These are phyloP conservation scores for Leptopilina clavipes DNA, from an alignment of 1,140 invertebrate genomes.

Conservation along the genomic window DNA sequence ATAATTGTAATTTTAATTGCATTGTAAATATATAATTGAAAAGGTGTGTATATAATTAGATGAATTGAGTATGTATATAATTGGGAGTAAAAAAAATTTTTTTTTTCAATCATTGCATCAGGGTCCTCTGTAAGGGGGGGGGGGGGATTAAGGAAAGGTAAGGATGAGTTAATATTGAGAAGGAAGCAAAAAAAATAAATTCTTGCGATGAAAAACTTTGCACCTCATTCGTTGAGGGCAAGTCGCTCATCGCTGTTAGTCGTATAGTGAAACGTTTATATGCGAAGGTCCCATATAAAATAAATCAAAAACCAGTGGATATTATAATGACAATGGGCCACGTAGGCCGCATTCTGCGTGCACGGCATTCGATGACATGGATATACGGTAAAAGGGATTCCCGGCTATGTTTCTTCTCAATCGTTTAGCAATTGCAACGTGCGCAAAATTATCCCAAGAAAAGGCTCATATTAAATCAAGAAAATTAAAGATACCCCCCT, in stretches of 20 bases:
- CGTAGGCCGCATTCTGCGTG: constrained; percentile 56
- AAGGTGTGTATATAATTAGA: neutral
- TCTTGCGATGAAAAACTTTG: constrained; percentile 11
- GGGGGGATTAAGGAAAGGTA: neutral
- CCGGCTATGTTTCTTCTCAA: constrained; percentile 37
- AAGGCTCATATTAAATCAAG: neutral
- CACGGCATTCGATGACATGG: constrained; percentile 60
- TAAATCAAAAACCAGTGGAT: constrained; percentile 67
- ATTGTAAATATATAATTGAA: neutral
- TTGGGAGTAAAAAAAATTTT: neutral
- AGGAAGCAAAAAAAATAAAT: neutral
- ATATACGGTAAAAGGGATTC: constrained; percentile 52
- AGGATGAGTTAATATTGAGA: neutral
- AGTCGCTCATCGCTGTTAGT: constrained; percentile 41
- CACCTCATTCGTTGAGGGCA: constrained; percentile 40
- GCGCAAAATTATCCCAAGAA: neutral
- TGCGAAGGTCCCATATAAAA: constrained; percentile 66
- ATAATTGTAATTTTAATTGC: too few species aligned
- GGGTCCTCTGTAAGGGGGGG: neutral
- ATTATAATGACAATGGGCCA: constrained; percentile 67
- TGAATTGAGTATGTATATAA: neutral
- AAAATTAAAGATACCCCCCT: neutral
- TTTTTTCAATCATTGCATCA: neutral
- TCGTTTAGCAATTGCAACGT: neutral
- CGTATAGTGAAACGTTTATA: constrained; percentile 66